These are phyloP conservation scores for Pocota personata DNA, from an alignment of 2,888 invertebrate genomes.

Conservation along the genomic window DNA sequence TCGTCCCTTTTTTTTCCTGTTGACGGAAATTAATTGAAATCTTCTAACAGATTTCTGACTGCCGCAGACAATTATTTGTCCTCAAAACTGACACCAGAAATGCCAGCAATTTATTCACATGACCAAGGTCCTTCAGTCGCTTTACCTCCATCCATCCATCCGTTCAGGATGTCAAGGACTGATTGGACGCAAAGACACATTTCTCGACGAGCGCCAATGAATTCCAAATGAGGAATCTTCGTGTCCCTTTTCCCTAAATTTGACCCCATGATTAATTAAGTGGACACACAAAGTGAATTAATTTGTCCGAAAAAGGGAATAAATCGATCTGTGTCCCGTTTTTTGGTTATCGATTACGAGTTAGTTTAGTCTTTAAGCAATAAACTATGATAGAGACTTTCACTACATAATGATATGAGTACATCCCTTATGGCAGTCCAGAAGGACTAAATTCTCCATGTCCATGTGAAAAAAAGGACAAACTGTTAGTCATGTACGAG, in stretches of 20 bases:
- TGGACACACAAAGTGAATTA: constrained; percentile 66
- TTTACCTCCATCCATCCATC: not conserved
- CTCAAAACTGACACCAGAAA: constrained; percentile 45
- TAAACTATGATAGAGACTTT: not conserved
- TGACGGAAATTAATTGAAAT: constrained; percentile 53
- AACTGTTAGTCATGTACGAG: not conserved
- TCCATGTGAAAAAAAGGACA: not conserved
- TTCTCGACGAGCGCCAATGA: constrained; percentile 50
- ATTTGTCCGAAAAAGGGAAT: constrained; percentile 36
- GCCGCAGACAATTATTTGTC: constrained; percentile 63
- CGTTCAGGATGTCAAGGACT: constrained; percentile 34
- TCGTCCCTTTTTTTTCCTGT: not conserved
- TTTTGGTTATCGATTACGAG: constrained; percentile 49
- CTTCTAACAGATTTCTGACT: constrained; percentile 35
- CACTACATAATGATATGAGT: not conserved
- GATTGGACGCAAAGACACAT: constrained; percentile 57
- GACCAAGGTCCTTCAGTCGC: not conserved
- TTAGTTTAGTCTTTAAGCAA: not conserved
- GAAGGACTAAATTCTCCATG: not conserved
- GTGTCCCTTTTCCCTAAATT: constrained; percentile 30
- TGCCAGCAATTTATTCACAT: constrained; percentile 43
- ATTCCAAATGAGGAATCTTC: constrained; percentile 54
- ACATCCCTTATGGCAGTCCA: too few species aligned
- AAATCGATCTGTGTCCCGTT: constrained; percentile 36
- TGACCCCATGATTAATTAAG: constrained; percentile 69